phyloP scores from a whole-genome alignment of 2,113 vertebrate species.

The Actinemys pallida region DNA sequence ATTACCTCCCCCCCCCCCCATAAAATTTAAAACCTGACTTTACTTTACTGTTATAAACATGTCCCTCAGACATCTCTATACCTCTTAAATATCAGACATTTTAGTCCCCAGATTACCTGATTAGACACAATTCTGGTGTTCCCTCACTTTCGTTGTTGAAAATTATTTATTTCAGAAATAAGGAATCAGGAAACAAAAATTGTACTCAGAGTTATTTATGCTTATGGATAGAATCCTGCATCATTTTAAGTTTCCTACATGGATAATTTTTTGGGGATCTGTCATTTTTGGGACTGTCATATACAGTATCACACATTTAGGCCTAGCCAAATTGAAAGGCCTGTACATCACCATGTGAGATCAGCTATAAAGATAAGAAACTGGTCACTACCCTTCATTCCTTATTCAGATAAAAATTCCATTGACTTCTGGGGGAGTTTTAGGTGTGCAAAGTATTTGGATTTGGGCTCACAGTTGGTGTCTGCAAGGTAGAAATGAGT shows the following conservation, averaged over 20 bases:
- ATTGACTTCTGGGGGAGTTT: neutral
- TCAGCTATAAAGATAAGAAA: constrained; percentile 45
- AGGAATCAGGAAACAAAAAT: neutral
- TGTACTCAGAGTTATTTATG: neutral
- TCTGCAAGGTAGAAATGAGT: constrained; percentile 19
- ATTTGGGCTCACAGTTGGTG: constrained; percentile 1
- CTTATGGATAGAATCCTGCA: neutral
- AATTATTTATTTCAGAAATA: neutral
- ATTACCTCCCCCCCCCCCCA: neutral
- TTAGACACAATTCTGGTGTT: neutral
- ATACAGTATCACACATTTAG: neutral
- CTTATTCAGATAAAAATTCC: constrained; percentile 37
- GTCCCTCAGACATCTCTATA: neutral
- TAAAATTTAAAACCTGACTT: neutral
- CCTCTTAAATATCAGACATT: neutral
- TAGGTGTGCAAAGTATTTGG: constrained; percentile 57
- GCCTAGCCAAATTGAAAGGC: constrained; percentile 28
- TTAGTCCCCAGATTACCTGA: neutral
- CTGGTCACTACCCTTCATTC: constrained; percentile 14
- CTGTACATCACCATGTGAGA: constrained; percentile 33
- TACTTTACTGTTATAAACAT: neutral
- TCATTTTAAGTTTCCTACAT: neutral
- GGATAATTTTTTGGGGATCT: neutral
- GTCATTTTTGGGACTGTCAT: neutral
- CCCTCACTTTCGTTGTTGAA: neutral